Conservation (phyloP, 2,888 invertebrate genomes). For the Plagodis dolabraria region DNA sequence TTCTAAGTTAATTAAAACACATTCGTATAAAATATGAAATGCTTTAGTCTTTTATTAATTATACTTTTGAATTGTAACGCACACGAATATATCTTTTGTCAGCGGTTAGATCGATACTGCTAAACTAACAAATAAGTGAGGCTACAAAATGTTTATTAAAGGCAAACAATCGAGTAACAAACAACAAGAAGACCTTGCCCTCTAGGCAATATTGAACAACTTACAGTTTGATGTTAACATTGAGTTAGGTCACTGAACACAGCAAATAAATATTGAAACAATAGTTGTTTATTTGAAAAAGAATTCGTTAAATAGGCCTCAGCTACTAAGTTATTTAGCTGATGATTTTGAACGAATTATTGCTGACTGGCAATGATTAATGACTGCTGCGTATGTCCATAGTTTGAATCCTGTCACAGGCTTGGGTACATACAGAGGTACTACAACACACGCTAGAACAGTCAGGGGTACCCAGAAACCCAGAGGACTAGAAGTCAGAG, state of each 20-base stretch:
- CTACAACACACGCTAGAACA: too few species aligned
- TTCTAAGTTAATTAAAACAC: too few species aligned
- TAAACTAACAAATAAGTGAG: constrained; percentile 52
- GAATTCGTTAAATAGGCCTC: not conserved
- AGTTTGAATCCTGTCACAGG: too few species aligned
- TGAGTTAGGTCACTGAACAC: constrained; percentile 45
- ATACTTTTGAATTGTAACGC: constrained; percentile 13
- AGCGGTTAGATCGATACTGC: constrained; percentile 50
- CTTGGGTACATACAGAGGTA: too few species aligned
- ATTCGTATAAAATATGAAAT: too few species aligned
- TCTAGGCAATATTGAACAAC: constrained; percentile 58
- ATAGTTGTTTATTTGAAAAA: constrained; percentile 18
- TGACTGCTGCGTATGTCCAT: too few species aligned
- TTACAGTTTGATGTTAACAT: constrained; percentile 59
- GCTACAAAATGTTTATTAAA: constrained; percentile 61
- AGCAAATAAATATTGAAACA: constrained; percentile 32
- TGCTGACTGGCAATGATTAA: too few species aligned
- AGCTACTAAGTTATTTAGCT: too few species aligned
- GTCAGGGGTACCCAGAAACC: too few species aligned
- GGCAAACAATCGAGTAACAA: constrained; percentile 63
- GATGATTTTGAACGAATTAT: too few species aligned
- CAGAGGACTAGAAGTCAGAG: too few species aligned
- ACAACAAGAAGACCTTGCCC: constrained; percentile 61
- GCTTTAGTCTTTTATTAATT: not conserved
- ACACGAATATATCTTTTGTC: constrained; percentile 38